Percentiles rank a stretch among this genome's conserved stretches.
Evolutionary conservation across 2,797 vertebrate species (phyloP).

Genomic region (Anableps anableps): DNA sequence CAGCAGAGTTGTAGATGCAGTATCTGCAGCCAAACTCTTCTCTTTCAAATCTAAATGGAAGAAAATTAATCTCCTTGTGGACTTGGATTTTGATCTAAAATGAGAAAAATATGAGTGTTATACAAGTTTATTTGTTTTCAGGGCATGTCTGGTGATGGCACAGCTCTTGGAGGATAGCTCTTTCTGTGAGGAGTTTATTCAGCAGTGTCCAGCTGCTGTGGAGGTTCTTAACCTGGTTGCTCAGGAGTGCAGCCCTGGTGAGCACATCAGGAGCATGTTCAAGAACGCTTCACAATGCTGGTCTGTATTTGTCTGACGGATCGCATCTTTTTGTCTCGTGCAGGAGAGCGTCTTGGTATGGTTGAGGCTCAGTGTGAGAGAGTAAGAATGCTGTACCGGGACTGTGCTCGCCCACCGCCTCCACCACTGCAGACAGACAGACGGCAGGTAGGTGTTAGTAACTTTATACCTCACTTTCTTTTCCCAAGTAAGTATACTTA

Average conservation of each 20-base stretch:
- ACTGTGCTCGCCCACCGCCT: slow-evolving; percentile 96
- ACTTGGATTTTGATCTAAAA: neutral
- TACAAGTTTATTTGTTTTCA: slow-evolving; percentile 51
- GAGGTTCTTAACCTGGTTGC: slow-evolving; percentile 97
- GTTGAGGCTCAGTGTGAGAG: slow-evolving; percentile 97
- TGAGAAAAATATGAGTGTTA: neutral
- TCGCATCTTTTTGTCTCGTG: slow-evolving; percentile 21
- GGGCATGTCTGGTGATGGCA: slow-evolving; percentile 98
- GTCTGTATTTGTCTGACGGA: slow-evolving; percentile 20
- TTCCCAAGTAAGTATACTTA: neutral
- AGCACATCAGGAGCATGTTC: slow-evolving; percentile 38
- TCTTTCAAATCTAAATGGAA: neutral
- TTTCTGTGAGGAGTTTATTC: slow-evolving; percentile 99
- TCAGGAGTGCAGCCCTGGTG: slow-evolving; percentile 97
- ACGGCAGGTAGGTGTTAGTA: slow-evolving; percentile 85
- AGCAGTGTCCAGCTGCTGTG: slow-evolving; percentile 97
- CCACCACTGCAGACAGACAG: slow-evolving; percentile 94
- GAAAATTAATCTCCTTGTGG: neutral
- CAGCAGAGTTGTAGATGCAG: neutral
- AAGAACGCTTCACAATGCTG: neutral
- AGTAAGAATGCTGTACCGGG: slow-evolving; percentile 95
- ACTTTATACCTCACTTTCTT: neutral
- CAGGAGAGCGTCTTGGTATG: slow-evolving; percentile 93
- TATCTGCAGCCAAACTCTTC: neutral
- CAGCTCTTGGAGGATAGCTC: slow-evolving; percentile 98